Evolutionary conservation across 2,113 vertebrate genomes (phyloP).

Genomic region (Hylia prasina): DNA sequence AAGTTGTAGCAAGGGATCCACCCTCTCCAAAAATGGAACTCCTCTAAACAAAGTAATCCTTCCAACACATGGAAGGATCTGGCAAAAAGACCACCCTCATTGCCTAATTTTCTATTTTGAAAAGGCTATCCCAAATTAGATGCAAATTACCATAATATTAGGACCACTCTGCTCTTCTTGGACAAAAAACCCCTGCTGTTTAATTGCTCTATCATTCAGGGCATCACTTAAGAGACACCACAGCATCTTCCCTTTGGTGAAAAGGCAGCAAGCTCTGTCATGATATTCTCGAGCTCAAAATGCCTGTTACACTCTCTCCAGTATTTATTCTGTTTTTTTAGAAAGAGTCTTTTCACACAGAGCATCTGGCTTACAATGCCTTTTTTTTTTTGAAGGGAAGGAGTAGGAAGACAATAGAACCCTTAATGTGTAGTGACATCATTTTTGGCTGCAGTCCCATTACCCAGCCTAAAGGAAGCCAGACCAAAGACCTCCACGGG

Average conservation of each 20-base stretch:
- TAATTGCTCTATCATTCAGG: background rate
- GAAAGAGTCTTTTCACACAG: background rate
- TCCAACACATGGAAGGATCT: background rate
- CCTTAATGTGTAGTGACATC: conserved; percentile 14
- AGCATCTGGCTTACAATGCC: background rate
- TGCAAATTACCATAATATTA: background rate
- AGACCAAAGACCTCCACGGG: background rate
- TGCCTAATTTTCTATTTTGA: background rate
- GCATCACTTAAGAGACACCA: background rate
- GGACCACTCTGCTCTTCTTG: background rate
- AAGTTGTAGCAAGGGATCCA: background rate
- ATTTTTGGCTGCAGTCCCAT: conserved; percentile 12
- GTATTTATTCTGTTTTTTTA: background rate
- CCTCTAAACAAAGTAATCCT: background rate
- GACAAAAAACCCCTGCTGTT: background rate
- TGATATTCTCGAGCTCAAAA: background rate
- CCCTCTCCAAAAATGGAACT: background rate
- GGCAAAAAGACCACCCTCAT: background rate
- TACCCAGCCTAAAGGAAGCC: background rate
- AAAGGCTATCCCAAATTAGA: background rate
- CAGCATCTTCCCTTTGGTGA: background rate
- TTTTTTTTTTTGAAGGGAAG: background rate
- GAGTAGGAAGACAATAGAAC: conserved; percentile 4
- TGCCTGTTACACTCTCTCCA: background rate
- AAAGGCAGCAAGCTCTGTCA: background rate